Evolutionary conservation across 2,888 invertebrate genomes (phyloP).

Genomic region (Harpalus rubripes): DNA sequence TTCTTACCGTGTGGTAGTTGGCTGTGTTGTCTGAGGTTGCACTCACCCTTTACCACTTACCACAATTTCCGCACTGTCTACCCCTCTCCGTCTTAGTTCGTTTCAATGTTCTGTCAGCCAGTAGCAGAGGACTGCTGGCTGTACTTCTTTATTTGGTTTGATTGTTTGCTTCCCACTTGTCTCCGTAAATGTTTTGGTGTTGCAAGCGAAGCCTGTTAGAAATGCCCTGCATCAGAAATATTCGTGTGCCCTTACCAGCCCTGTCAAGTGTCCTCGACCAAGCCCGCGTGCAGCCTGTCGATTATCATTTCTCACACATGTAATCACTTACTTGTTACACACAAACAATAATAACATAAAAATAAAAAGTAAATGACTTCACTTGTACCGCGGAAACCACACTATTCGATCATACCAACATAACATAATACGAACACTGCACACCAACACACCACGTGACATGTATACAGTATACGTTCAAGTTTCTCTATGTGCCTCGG

Average conservation of each 20-base stretch:
- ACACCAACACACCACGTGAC: not conserved
- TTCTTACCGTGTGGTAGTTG: slow-evolving; percentile 71
- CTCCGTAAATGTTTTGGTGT: slow-evolving; percentile 62
- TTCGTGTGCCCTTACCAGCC: slow-evolving; percentile 52
- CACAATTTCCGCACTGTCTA: slow-evolving; percentile 32
- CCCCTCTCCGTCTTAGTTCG: slow-evolving; percentile 37
- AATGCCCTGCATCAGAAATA: slow-evolving; percentile 63
- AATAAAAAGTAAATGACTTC: not conserved
- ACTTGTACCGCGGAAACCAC: not conserved
- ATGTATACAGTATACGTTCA: slow-evolving; percentile 34
- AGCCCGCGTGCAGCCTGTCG: slow-evolving; percentile 53
- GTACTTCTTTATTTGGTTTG: slow-evolving; percentile 54
- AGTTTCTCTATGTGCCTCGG: slow-evolving; percentile 58
- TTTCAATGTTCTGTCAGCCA: slow-evolving; percentile 18
- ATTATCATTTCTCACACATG: slow-evolving; percentile 21
- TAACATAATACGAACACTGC: slow-evolving; percentile 6
- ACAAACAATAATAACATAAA: not conserved
- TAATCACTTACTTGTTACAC: slow-evolving; percentile 16
- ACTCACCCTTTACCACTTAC: slow-evolving; percentile 69
- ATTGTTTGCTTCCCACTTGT: slow-evolving; percentile 60
- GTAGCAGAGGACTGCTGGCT: slow-evolving; percentile 54
- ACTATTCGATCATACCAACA: not conserved
- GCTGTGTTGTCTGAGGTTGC: slow-evolving; percentile 78
- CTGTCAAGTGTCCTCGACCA: slow-evolving; percentile 46
- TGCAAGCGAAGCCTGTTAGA: slow-evolving; percentile 65